Evolutionary conservation across 2,797 vertebrate genomes (phyloP), one percentile per base, ranked within the genome.

Genomic region (Philypnodon macrostomus): DNA sequence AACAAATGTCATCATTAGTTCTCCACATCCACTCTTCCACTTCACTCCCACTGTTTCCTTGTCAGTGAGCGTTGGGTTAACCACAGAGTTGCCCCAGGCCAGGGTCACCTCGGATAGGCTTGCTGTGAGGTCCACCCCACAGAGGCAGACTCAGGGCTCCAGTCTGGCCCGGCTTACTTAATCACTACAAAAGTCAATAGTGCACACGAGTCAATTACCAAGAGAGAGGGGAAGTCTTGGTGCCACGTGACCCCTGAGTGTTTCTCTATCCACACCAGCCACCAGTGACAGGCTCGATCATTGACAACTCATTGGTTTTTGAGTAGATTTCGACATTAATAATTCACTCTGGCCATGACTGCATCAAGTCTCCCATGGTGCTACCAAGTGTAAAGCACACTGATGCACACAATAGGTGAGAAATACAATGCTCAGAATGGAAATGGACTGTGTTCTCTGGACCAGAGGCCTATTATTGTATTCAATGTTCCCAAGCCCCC

Each of bases 101-200:
- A 72, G 68, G 72, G 65, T 81, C 54, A 66, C 39, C 50, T 41
- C 45, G 55, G 45, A 62, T 42, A 65, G 42, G 41, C 52, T 37
- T 36, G 31, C 41, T 67, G 60, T 66, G 66, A 69, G 75, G 70
- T 83, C 68, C 47, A 41, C 35, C 57, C 53, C 2, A 7, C 60
- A 64, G 60, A 77, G 53, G 37, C 73, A 63, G 58, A 63, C 57
- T 54, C 54, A 9, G 68, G 56, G 66, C 74, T 77, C 47, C 74
- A 58, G 67, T 54, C 68, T 70, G 59, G 61, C 51, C 36, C 34
- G 0, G 35, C 62, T 77, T 50, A 53, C 53, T 81, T 87, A 84
- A 88, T 88, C 85, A 87, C 75, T 67, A 49, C 45, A 58, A 80
- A 76, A 67, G 83, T 89, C 89, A 77, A 89, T 86, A 82, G 50